Evolutionary conservation across 2,888 invertebrate genomes (phyloP).

Genomic region (Elysia crispata): DNA sequence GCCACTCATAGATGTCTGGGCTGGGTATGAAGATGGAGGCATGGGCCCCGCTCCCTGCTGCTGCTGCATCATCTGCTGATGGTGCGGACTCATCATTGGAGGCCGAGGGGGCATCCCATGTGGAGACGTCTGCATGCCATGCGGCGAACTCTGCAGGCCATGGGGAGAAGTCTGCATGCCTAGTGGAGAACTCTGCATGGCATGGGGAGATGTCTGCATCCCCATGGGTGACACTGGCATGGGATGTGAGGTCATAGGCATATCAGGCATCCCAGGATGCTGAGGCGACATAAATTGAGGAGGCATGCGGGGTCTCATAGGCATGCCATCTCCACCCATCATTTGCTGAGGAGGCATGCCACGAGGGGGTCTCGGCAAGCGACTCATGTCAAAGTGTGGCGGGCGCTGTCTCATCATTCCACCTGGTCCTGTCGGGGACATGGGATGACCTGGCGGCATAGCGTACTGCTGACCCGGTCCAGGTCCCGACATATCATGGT

Average conservation of each 20-base stretch:
- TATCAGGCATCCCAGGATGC: conserved; percentile 46
- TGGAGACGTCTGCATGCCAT: conserved; percentile 49
- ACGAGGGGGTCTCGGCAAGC: conserved; percentile 39
- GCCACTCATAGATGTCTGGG: conserved; percentile 40
- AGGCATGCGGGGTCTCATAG: conserved; percentile 53
- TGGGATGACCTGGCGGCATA: conserved; percentile 43
- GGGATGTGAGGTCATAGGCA: conserved; percentile 48
- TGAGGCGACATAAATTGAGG: conserved; percentile 45
- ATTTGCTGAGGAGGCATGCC: conserved; percentile 43
- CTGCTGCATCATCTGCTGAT: conserved; percentile 40
- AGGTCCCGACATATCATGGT: conserved; percentile 44
- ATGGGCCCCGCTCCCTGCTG: conserved; percentile 30
- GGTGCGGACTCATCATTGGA: conserved; percentile 49
- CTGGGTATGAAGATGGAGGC: conserved; percentile 41
- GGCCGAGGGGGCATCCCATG: conserved; percentile 46
- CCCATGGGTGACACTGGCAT: conserved; percentile 20
- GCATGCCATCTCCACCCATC: conserved; percentile 42
- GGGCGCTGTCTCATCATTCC: conserved; percentile 41
- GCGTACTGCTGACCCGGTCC: conserved; percentile 36
- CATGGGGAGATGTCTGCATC: conserved; percentile 40
- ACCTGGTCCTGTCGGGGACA: conserved; percentile 43
- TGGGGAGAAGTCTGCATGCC: conserved; percentile 38
- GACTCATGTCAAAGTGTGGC: conserved; percentile 41
- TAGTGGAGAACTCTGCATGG: conserved; percentile 21
- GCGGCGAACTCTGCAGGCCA: conserved; percentile 48